Percentiles rank a stretch among this genome's conserved stretches.
Evolutionary conservation across 92 coral and sea anemone species (phyloP).

Genomic region (Zoanthus solanderi): DNA sequence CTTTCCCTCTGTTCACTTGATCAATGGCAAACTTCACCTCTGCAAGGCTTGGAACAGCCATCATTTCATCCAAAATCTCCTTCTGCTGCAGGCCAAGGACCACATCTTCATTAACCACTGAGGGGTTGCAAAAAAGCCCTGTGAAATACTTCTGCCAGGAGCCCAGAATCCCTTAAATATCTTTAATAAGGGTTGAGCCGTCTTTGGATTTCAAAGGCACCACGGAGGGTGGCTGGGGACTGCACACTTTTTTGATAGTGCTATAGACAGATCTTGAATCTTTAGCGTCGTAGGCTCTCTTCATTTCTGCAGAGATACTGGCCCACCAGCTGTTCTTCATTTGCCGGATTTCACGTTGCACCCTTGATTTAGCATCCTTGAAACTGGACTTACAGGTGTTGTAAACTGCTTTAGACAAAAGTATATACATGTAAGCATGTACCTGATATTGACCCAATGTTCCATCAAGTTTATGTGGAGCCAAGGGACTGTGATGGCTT

Average conservation of each 20-base stretch:
- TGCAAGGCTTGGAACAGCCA: neutral
- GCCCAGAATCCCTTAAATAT: constrained; percentile 13
- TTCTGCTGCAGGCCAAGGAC: constrained; percentile 17
- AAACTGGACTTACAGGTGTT: neutral
- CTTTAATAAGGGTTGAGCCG: constrained; percentile 14
- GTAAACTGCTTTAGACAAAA: too few species aligned
- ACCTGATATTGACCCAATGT: too few species aligned
- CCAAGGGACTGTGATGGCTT: too few species aligned
- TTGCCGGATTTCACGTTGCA: neutral
- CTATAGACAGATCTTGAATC: neutral
- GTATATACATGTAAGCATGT: too few species aligned
- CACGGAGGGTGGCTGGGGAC: constrained; percentile 17
- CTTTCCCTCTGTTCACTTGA: constrained; percentile 36
- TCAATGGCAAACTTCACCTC: constrained; percentile 23
- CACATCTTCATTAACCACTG: constrained; percentile 25
- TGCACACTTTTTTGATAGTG: constrained; percentile 18
- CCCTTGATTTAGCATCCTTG: constrained; percentile 15
- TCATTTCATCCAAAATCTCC: constrained; percentile 24
- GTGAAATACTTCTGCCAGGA: constrained; percentile 24
- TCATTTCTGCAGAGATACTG: constrained; percentile 11
- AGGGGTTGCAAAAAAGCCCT: constrained; percentile 38
- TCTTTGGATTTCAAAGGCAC: constrained; percentile 15
- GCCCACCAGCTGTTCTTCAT: constrained; percentile 31
- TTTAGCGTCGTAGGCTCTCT: constrained; percentile 15
- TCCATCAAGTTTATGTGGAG: too few species aligned